Evolutionary conservation across 1,140 invertebrate species (phyloP).

Genomic region (Trachymyrmex cornetzi): DNA sequence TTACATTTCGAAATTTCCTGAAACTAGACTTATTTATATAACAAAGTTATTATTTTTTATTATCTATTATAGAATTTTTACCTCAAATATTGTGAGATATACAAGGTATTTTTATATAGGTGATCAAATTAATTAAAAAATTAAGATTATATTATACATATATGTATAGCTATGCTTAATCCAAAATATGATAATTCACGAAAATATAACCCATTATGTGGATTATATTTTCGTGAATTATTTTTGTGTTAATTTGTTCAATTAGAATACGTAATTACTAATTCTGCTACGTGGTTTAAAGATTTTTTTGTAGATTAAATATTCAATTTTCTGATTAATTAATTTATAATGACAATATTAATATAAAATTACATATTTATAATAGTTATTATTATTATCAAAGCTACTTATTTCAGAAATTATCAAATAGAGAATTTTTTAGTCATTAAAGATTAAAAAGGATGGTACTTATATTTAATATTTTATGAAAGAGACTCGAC

Average conservation of each 20-base stretch:
- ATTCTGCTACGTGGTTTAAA: background rate
- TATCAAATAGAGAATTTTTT: background rate
- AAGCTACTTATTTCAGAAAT: background rate
- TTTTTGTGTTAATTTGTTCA: background rate
- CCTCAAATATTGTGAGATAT: background rate
- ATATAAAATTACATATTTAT: background rate
- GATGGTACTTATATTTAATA: background rate
- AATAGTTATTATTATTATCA: background rate
- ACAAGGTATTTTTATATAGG: background rate
- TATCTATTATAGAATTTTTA: background rate
- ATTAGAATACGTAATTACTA: background rate
- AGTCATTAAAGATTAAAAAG: background rate
- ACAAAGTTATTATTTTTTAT: slow-evolving; percentile 7
- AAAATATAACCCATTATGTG: too few relatives aligned
- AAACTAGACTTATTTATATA: slow-evolving; percentile 7
- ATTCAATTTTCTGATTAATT: background rate
- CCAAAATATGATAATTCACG: background rate
- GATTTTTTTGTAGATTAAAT: background rate
- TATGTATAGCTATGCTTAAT: background rate
- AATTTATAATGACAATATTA: background rate
- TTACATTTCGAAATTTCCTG: background rate
- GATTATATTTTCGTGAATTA: too few relatives aligned
- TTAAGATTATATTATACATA: background rate
- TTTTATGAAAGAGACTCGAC: background rate
- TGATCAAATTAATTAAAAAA: too few relatives aligned